phyloP scores from a whole-genome alignment of 1,140 invertebrate species.

The Neodiprion virginianus region DNA sequence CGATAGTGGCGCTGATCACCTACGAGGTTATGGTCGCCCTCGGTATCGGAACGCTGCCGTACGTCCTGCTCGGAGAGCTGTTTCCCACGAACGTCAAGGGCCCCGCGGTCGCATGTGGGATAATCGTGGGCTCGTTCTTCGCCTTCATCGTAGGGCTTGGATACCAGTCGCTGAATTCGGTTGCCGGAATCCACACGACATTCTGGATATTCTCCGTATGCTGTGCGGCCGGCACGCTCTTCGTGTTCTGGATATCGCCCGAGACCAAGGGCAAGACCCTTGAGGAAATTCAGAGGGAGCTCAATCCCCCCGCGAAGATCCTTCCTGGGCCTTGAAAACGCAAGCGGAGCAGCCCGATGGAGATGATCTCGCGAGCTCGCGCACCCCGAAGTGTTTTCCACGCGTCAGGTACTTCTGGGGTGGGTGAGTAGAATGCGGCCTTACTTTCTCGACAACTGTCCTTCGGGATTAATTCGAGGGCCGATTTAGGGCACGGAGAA shows the following conservation, averaged over 20 bases:
- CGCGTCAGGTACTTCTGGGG: too few species aligned
- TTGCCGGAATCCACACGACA: conserved; percentile 67
- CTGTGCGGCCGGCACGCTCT: conserved; percentile 63
- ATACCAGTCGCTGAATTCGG: conserved; percentile 62
- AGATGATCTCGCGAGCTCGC: background rate
- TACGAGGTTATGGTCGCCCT: conserved; percentile 50
- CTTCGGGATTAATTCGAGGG: too few species aligned
- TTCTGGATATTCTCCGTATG: conserved; percentile 75
- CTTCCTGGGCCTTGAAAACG: conserved; percentile 7
- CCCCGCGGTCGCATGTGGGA: conserved; percentile 53
- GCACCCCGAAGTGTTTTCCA: too few species aligned
- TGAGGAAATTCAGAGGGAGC: conserved; percentile 68
- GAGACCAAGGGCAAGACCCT: conserved; percentile 78
- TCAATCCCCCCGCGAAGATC: conserved; percentile 34
- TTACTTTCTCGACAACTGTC: too few species aligned
- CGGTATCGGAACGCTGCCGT: conserved; percentile 67
- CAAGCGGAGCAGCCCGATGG: background rate
- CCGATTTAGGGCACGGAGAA: too few species aligned
- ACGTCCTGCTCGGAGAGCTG: conserved; percentile 67
- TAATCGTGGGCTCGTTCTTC: conserved; percentile 58
- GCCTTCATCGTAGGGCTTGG: conserved; percentile 67
- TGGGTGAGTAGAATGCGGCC: too few species aligned
- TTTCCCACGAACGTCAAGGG: conserved; percentile 65
- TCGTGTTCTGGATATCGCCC: conserved; percentile 69
- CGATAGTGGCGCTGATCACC: conserved; percentile 43